Conservation (phyloP, 2,797 vertebrate genomes). For the Siniperca scherzeri region DNA sequence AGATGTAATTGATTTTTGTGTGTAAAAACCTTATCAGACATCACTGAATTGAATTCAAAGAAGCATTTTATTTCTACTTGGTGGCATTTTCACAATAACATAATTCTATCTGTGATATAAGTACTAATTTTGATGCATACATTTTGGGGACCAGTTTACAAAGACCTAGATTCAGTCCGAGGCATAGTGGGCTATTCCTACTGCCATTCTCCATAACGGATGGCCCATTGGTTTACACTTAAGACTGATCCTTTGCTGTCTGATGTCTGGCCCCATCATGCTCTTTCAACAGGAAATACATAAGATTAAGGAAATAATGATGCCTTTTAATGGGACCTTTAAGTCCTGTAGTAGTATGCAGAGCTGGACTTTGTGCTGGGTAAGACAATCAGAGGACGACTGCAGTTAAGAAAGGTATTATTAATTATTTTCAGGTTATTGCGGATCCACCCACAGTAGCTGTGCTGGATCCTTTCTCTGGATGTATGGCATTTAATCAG, state of each 20-base stretch:
- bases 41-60: neutral
- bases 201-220: neutral
- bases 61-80: no score
- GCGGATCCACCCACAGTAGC: neutral
- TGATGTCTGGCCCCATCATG: neutral
- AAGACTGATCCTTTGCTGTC: neutral
- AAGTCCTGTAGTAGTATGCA: neutral
- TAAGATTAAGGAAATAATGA: neutral
- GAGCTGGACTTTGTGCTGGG: neutral
- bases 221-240: neutral
- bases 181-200: neutral
- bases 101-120: neutral
- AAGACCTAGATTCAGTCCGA: neutral
- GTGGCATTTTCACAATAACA: neutral
- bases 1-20: no score
- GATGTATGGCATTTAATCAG: constrained; percentile 3
- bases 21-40: no score
- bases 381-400: neutral
- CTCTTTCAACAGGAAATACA: constrained; percentile 1
- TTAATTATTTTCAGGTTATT: constrained; percentile 4
- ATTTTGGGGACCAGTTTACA: neutral
- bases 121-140: neutral
- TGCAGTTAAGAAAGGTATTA: constrained; percentile 6
- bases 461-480: neutral
- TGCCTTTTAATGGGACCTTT: neutral